These are phyloP conservation scores for Plotosus lineatus DNA, from an alignment of 2,113 vertebrate genomes.

Conservation along the genomic window DNA sequence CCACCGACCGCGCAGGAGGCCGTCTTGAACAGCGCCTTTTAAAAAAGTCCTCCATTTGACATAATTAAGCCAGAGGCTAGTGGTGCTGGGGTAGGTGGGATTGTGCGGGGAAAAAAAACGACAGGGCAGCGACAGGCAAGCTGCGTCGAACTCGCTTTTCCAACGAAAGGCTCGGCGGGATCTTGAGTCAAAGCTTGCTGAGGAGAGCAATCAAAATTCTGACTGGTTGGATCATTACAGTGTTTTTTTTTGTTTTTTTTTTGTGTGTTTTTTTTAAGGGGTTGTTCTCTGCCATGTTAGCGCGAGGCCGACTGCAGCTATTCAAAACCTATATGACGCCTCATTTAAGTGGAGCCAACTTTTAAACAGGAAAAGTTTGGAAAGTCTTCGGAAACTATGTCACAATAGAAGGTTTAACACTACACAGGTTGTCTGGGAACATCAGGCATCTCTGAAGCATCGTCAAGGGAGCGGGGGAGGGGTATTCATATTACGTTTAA, in stretches of 20 bases:
- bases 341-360: constrained; percentile 9
- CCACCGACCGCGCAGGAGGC: constrained; percentile 70
- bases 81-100: constrained; percentile 35
- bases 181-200: constrained; percentile 40
- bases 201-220: constrained; percentile 48
- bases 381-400: constrained; percentile 15
- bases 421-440: not conserved
- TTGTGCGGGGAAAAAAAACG: constrained; percentile 25
- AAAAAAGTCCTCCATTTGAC: constrained; percentile 76
- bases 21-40: constrained; percentile 65
- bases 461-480: not conserved
- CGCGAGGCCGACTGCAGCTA: constrained; percentile 3
- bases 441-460: not conserved
- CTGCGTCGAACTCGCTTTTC: constrained; percentile 30
- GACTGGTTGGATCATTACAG: constrained; percentile 42
- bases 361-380: constrained; percentile 37
- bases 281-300: not conserved
- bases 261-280: too few relatives aligned
- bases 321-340: constrained; percentile 24
- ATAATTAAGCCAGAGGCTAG: constrained; percentile 64
- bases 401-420: not conserved
- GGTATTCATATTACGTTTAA: not conserved
- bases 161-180: constrained; percentile 30
- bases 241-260: constrained; percentile 23
- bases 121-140: constrained; percentile 28